Base-by-base conservation (phyloP, 1,140 invertebrate genomes). In the Brachionus plicatilis region DNA sequence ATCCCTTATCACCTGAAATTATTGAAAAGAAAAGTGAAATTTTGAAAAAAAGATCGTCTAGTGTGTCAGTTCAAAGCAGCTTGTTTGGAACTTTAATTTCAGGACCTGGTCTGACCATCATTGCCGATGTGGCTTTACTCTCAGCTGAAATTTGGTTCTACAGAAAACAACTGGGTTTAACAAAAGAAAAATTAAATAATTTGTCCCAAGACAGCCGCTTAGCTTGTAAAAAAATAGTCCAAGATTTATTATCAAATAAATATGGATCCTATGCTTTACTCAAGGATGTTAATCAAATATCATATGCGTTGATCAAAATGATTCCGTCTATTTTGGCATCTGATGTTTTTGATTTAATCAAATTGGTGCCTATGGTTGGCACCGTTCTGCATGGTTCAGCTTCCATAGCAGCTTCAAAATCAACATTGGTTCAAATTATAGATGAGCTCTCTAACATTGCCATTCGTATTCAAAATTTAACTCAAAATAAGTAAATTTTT, bases 21-120 rank as follows among this genome's bases (percentile, higher is more conserved):
- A 76, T 76, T 50, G 43, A 76, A 76, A 76, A 76, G 50, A 76
- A 76, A 50, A 50, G 43, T 53, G 8, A 76, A 50, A 24, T 76
- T 8, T 50, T 76, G 11, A 76, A 29, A 76, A 50, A 24, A 27
- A 20, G 72, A 50, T 20, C 72, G 12, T n/a, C 43, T 14, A n/a
- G 20, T 76, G 72, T 76, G 5, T 76, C 72, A 12, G 45, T 47
- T 50, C 17, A 50, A 50, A 76, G 72, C 17, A 50, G 43, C 12
- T 33, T 76, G 20, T 76, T 53, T 76, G 72, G 72, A 7, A 76
- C 43, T 24, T 50, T 76, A 1, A 50, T 76, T 7, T 29, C 72
- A 50, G 41, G 41, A n/a, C 72, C 72, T 29, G 45, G 45, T 76
- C n/a, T 76, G 20, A 27, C 43, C 24, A 53, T 76, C 11, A 29